A percentile compares a stretch with the other conserved stretches of the same genome.
phyloP scores from a whole-genome alignment of 2,888 invertebrate species.

The Neria commutata region DNA sequence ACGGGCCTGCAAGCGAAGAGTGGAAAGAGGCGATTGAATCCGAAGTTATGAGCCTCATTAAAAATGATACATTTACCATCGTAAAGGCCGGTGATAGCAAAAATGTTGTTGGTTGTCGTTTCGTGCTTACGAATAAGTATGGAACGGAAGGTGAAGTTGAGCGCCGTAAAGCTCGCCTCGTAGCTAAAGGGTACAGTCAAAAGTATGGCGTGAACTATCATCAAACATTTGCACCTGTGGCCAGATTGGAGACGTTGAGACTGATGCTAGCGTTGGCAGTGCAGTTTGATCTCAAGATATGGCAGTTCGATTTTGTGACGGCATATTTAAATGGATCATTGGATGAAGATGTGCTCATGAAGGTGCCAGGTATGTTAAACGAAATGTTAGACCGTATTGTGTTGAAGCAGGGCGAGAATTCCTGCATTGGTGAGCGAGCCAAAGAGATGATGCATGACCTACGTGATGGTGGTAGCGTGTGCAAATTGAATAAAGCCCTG shows the following conservation, averaged over 20 bases:
- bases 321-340: constrained; percentile 21
- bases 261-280: constrained; percentile 22
- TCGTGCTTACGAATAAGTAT: too few species aligned
- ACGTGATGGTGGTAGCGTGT: not conserved
- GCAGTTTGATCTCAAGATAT: constrained; percentile 18
- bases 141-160: too few species aligned
- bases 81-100: too few species aligned
- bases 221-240: constrained; percentile 28
- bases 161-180: constrained; percentile 32
- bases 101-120: too few species aligned
- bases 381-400: too few species aligned
- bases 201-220: constrained; percentile 25
- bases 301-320: constrained; percentile 29
- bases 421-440: too few species aligned
- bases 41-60: too few species aligned
- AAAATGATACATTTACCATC: too few species aligned
- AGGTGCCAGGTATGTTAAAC: not conserved
- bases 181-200: constrained; percentile 31
- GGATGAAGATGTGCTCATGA: not conserved
- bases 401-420: too few species aligned
- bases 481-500: not conserved
- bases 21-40: too few species aligned
- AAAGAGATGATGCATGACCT: too few species aligned
- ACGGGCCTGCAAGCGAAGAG: too few species aligned
- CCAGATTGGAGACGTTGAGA: constrained; percentile 17